phyloP scores from a whole-genome alignment of 2,797 vertebrate species.

The Iguana delicatissima region DNA sequence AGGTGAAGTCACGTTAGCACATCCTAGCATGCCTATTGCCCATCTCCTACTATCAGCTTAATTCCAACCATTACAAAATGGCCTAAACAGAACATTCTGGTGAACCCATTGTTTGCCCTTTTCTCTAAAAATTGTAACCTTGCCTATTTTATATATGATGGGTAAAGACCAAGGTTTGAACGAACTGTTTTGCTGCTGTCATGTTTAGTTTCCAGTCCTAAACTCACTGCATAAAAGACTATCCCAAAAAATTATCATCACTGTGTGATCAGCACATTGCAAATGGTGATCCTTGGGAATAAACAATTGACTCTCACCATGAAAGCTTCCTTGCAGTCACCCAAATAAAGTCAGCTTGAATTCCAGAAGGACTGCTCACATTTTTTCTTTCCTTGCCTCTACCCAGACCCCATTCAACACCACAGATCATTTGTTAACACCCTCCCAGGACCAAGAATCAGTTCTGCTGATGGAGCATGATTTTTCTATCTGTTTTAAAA shows the following conservation, averaged over 20 bases:
- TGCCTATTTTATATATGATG: neutral
- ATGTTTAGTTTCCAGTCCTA: too few species aligned
- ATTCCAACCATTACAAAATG: neutral
- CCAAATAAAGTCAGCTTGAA: rapidly evolving
- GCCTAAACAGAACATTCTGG: neutral
- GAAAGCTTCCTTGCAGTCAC: rapidly evolving
- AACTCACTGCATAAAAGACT: rapidly evolving
- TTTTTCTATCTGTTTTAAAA: neutral
- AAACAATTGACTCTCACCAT: neutral
- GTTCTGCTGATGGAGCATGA: rapidly evolving
- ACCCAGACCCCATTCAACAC: neutral
- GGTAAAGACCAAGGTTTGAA: neutral
- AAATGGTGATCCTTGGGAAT: neutral
- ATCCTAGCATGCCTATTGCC: neutral
- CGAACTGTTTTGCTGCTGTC: neutral
- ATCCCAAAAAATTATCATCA: neutral
- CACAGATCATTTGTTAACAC: rapidly evolving
- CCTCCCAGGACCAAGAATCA: neutral
- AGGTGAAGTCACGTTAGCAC: too few species aligned
- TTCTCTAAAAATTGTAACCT: neutral
- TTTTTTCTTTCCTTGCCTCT: neutral
- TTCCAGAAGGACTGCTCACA: rapidly evolving
- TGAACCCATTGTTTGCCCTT: neutral
- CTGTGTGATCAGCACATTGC: neutral
- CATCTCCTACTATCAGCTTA: neutral